phyloP scores from a whole-genome alignment of 2,888 invertebrate genomes.

The Drosophila meridiana region DNA sequence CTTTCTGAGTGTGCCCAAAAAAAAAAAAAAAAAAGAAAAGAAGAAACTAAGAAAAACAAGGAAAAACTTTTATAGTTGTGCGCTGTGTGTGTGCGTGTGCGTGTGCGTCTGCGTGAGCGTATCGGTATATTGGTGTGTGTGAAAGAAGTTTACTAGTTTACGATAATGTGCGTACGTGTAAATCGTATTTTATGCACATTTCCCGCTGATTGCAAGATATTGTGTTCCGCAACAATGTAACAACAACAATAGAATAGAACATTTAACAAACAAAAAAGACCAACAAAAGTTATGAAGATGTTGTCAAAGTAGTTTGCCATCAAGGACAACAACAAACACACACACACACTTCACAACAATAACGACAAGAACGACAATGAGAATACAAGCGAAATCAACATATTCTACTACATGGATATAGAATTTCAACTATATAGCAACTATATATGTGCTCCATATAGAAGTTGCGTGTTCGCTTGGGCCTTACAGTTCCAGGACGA shows the following conservation, averaged over 20 bases:
- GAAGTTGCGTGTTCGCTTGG: conserved; percentile 9
- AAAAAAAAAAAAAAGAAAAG: background rate
- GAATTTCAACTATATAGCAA: conserved; percentile 6
- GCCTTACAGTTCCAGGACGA: conserved; percentile 98
- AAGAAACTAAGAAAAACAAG: conserved; percentile 1
- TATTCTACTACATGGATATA: conserved; percentile 27
- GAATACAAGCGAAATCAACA: conserved; percentile 43
- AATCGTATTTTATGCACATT: conserved; percentile 81
- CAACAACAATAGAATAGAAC: conserved; percentile 51
- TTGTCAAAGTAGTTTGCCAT: conserved; percentile 29
- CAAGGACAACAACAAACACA: conserved; percentile 29
- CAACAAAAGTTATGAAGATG: conserved; percentile 48
- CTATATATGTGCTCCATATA: background rate
- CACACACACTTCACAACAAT: conserved; percentile 29
- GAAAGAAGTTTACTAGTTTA: conserved; percentile 70
- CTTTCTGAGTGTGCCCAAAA: conserved; percentile 1
- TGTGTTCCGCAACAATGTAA: conserved; percentile 62
- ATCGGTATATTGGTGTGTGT: conserved; percentile 4
- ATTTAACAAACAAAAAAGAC: conserved; percentile 24
- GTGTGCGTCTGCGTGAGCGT: background rate
- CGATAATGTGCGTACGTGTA: conserved; percentile 80
- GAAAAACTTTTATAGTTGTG: conserved; percentile 54
- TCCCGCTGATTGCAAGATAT: conserved; percentile 75
- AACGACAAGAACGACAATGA: conserved; percentile 16
- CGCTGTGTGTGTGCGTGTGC: conserved; percentile 23